Conservation (phyloP, 2,888 invertebrate genomes). For the Strigamia crassipes region DNA sequence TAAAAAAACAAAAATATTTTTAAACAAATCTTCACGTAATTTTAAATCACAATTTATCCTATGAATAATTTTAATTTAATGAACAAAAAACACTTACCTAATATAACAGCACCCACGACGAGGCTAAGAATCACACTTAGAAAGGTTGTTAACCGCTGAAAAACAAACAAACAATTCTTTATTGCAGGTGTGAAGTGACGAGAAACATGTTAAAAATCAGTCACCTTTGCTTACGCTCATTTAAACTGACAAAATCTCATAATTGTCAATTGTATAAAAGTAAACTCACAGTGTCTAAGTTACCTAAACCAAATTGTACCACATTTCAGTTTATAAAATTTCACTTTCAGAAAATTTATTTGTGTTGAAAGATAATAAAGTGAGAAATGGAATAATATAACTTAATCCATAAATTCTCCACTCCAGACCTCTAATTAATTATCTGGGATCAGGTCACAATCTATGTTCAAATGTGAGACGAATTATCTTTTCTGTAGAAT, state of each 20-base stretch:
- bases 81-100: conserved; percentile 70
- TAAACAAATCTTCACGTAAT: neutral
- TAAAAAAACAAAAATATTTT: neutral
- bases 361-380: conserved; percentile 24
- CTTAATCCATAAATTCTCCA: conserved; percentile 21
- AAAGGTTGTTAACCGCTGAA: conserved; percentile 89
- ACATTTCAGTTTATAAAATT: neutral
- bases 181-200: conserved; percentile 14
- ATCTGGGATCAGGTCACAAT: conserved; percentile 22
- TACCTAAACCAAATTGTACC: neutral
- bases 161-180: conserved; percentile 55
- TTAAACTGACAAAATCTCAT: neutral
- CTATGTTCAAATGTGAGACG: neutral
- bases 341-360: neutral
- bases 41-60: neutral
- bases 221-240: neutral
- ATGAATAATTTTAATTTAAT: neutral
- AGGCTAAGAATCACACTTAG: conserved; percentile 88
- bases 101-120: conserved; percentile 88
- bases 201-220: conserved; percentile 19
- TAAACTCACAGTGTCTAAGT: neutral
- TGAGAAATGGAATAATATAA: conserved; percentile 25
- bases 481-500: neutral
- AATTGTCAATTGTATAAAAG: neutral
- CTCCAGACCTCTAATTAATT: conserved; percentile 1